Evolutionary conservation across 2,888 invertebrate genomes (phyloP).

Genomic region (Opisthograptis luteolata): DNA sequence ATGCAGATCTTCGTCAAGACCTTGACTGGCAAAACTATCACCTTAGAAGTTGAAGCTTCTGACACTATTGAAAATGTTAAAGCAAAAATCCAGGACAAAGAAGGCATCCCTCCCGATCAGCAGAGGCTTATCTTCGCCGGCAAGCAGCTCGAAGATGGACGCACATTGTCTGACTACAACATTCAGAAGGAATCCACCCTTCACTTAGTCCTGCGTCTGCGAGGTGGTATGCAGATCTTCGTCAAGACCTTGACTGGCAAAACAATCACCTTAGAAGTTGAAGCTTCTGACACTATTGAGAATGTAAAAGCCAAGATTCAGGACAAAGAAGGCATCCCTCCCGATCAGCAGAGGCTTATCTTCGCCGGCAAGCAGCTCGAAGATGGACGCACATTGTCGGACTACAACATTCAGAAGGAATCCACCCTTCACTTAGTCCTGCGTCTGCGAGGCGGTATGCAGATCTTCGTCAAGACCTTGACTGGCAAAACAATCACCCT

Average conservation of each 20-base stretch:
- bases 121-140: conserved; percentile 47
- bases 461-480: conserved; percentile 36
- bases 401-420: conserved; percentile 38
- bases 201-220: conserved; percentile 43
- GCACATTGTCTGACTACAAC: conserved; percentile 45
- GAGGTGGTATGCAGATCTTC: conserved; percentile 84
- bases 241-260: conserved; percentile 85
- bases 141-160: conserved; percentile 47
- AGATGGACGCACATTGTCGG: conserved; percentile 82
- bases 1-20: conserved; percentile 59
- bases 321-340: conserved; percentile 80
- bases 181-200: conserved; percentile 50
- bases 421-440: conserved; percentile 34
- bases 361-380: conserved; percentile 88
- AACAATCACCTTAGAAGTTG: conserved; percentile 83
- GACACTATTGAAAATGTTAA: conserved; percentile 49
- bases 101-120: conserved; percentile 49
- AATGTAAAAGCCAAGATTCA: conserved; percentile 85
- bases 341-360: conserved; percentile 86
- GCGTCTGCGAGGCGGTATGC: conserved; percentile 39
- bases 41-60: conserved; percentile 48
- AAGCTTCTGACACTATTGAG: conserved; percentile 85
- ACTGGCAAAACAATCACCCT: conserved; percentile 37
- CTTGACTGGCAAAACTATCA: conserved; percentile 55
- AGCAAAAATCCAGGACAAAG: conserved; percentile 48